Base-by-base conservation (phyloP, 2,797 vertebrate species). In the Pyrocephalus nanus region DNA sequence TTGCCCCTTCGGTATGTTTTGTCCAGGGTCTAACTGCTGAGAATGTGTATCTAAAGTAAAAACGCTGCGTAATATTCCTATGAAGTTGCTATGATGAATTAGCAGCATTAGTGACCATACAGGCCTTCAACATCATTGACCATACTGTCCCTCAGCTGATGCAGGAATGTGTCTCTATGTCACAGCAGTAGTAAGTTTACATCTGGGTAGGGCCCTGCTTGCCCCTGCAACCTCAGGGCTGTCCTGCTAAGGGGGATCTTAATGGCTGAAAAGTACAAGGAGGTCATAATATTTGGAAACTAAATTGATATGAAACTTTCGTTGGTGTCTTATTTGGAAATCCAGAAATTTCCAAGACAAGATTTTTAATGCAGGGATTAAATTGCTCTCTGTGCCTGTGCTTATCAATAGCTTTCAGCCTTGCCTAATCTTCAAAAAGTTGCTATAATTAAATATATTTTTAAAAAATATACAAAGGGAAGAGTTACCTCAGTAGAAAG, bases 21-120 rank as follows among this genome's bases (percentile, higher is more conserved):
- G 20, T 45, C 9, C 12, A 21, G 20, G 4, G 5, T 65, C 42
- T 66, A 58, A 69, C 29, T 3, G 1, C 36, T 78, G 22, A 62
- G 18, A 30, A 42, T 45, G 40, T 0, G 2, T 30, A 47, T 29
- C 25, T 55, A 53, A 81, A n/a, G 9, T 51, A 51, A 76, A 87
- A 78, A 34, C 11, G 16, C 10, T 48, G 5, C 21, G 9, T 38
- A 77, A 47, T 23, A 57, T n/a, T 54, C 14, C 4, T 55, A 0
- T 9, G 22, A 54, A 4, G 16, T 6, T n/a, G 19, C 7, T 55
- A 1, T 58, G n/a, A 51, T 58, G 50, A 71, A 61, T 58, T 73
- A 45, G 42, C 43, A 66, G n/a, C 20, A 6, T 2, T 5, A 17
- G 13, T 21, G 8, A 76, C 8, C 0, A 1, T 6, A 47, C n/a